phyloP scores from a whole-genome alignment of 2,888 invertebrate species.

The Cephus spinipes region DNA sequence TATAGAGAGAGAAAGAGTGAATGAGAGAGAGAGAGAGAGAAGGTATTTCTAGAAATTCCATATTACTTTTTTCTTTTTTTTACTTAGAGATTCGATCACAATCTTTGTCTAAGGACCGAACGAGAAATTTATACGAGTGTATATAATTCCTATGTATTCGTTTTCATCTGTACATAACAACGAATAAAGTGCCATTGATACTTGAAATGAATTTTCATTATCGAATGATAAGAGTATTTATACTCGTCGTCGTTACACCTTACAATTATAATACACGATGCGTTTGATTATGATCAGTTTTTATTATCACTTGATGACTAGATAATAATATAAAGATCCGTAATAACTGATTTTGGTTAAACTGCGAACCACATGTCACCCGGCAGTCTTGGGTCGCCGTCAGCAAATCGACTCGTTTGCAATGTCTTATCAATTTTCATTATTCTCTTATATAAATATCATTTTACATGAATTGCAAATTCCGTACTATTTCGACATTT shows the following conservation, averaged over 20 bases:
- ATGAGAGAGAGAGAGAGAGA: neutral
- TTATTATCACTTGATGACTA: slow-evolving; percentile 66
- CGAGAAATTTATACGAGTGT: slow-evolving; percentile 42
- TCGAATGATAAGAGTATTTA: neutral
- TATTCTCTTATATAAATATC: neutral
- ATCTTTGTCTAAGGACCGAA: slow-evolving; percentile 17
- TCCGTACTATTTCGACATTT: neutral
- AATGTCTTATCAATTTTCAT: neutral
- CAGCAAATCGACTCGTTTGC: neutral
- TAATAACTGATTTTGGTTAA: slow-evolving; percentile 56
- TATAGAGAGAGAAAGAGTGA: neutral
- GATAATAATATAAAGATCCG: slow-evolving; percentile 66
- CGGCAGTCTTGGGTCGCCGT: neutral
- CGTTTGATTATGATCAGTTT: slow-evolving; percentile 62
- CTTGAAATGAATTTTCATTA: slow-evolving; percentile 28
- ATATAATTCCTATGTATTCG: slow-evolving; percentile 45
- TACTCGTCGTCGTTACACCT: neutral
- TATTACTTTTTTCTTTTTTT: slow-evolving; percentile 15
- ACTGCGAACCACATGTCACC: slow-evolving; percentile 11
- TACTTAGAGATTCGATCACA: slow-evolving; percentile 18
- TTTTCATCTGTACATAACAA: slow-evolving; percentile 60
- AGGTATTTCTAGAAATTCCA: slow-evolving; percentile 18
- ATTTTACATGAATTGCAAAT: neutral
- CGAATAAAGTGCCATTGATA: slow-evolving; percentile 62
- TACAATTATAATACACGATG: neutral